Percentiles rank a stretch among this genome's conserved stretches.
These are phyloP conservation scores for Subacronicta megacephala DNA, from an alignment of 2,888 invertebrate species.

Conservation along the genomic window DNA sequence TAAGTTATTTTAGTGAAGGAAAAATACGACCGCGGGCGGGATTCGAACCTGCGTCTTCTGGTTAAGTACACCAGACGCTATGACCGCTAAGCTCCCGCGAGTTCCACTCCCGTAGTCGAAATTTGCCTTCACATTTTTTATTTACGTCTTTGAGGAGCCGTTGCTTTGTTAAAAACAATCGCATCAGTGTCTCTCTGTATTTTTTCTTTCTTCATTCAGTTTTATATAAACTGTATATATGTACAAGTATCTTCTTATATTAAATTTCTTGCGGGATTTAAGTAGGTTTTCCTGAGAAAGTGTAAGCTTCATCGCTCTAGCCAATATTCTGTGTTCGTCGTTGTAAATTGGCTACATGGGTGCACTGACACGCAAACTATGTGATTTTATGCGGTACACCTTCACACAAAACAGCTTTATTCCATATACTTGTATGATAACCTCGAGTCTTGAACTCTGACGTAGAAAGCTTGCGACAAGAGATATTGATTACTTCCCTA, in stretches of 20 bases:
- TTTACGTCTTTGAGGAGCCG: no score
- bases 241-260: conserved; percentile 24
- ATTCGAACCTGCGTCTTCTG: no score
- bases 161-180: neutral
- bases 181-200: conserved; percentile 11
- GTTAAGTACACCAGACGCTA: no score
- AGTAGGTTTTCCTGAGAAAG: conserved; percentile 28
- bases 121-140: no score
- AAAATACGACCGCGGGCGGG: no score
- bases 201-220: conserved; percentile 18
- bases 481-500: conserved; percentile 45
- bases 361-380: conserved; percentile 44
- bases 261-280: conserved; percentile 40
- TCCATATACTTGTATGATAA: conserved; percentile 7
- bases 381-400: conserved; percentile 34
- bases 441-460: conserved; percentile 17
- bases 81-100: no score
- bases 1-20: no score
- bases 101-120: no score
- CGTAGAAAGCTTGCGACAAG: conserved; percentile 24
- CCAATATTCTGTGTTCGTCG: conserved; percentile 46
- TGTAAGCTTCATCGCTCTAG: conserved; percentile 28
- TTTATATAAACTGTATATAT: conserved; percentile 26
- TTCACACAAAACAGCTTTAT: conserved; percentile 15
- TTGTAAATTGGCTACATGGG: conserved; percentile 48